phyloP scores from a whole-genome alignment of 2,797 vertebrate species.

The Arctocebus calabarensis region DNA sequence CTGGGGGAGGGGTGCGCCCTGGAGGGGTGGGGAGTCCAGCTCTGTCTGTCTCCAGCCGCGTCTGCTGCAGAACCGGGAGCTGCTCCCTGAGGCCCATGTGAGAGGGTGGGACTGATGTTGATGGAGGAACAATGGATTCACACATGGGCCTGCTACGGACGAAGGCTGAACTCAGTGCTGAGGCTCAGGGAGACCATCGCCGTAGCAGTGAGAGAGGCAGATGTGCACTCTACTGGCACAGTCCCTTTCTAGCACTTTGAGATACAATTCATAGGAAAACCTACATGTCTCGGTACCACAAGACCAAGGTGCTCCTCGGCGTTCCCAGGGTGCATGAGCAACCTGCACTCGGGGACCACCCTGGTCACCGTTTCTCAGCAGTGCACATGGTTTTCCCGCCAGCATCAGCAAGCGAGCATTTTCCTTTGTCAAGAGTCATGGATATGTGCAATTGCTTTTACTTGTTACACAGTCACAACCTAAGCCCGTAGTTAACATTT shows the following conservation, averaged over 20 bases:
- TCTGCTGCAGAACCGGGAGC: neutral
- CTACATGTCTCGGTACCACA: neutral
- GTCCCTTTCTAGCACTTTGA: neutral
- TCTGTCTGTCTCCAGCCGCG: neutral
- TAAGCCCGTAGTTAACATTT: neutral
- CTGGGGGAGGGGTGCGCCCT: neutral
- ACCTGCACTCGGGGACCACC: too few relatives aligned
- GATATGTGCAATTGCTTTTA: neutral
- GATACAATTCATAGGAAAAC: constrained; percentile 17
- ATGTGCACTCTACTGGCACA: neutral
- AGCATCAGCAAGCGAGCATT: neutral
- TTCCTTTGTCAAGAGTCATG: neutral
- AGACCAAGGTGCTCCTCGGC: neutral
- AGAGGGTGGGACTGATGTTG: neutral
- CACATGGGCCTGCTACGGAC: neutral
- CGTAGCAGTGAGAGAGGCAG: neutral
- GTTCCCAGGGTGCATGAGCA: neutral
- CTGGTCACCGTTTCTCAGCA: neutral
- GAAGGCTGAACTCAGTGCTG: neutral
- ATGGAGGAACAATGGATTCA: neutral
- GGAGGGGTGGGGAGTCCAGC: neutral
- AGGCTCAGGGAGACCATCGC: neutral
- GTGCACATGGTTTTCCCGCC: neutral
- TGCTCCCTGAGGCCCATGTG: neutral
- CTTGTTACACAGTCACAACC: neutral